phyloP scores from a whole-genome alignment of 23 tunicate genomes.

The Ascidia mentula region DNA sequence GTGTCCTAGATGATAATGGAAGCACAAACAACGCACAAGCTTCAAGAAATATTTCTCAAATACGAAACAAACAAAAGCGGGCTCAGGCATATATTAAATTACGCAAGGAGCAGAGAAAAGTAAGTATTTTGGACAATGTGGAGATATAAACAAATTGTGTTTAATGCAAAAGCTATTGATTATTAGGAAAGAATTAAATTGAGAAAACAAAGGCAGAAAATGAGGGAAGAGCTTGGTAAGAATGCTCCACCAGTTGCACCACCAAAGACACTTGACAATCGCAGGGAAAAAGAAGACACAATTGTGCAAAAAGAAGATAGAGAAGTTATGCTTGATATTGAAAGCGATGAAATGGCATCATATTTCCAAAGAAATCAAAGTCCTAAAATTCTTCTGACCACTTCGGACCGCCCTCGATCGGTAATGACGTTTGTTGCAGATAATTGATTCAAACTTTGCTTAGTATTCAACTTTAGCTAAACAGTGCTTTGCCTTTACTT shows the following conservation, averaged over 20 bases:
- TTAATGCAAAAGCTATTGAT: neutral
- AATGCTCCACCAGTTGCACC: constrained; percentile 73
- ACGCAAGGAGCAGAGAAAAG: constrained; percentile 43
- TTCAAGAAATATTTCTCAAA: constrained; percentile 37
- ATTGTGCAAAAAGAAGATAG: constrained; percentile 79
- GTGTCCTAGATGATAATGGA: neutral
- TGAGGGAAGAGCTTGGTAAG: constrained; percentile 78
- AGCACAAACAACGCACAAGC: neutral
- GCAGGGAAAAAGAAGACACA: constrained; percentile 93
- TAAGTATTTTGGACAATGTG: neutral
- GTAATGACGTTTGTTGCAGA: too few species aligned
- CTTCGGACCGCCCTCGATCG: constrained; percentile 76
- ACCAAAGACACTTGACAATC: constrained; percentile 87
- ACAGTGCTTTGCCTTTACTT: too few species aligned
- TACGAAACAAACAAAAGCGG: constrained; percentile 62
- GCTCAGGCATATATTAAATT: constrained; percentile 32
- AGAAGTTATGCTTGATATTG: constrained; percentile 88
- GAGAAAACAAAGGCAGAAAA: constrained; percentile 75
- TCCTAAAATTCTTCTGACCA: constrained; percentile 89
- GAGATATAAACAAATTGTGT: too few species aligned
- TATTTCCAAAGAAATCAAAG: constrained; percentile 64
- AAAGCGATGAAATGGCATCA: constrained; percentile 85
- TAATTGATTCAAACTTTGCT: too few species aligned
- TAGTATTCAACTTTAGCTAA: too few species aligned
- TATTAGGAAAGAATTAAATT: constrained; percentile 68